Base-by-base conservation (phyloP, 2,888 invertebrate genomes). In the Hanleya hanleyi region DNA sequence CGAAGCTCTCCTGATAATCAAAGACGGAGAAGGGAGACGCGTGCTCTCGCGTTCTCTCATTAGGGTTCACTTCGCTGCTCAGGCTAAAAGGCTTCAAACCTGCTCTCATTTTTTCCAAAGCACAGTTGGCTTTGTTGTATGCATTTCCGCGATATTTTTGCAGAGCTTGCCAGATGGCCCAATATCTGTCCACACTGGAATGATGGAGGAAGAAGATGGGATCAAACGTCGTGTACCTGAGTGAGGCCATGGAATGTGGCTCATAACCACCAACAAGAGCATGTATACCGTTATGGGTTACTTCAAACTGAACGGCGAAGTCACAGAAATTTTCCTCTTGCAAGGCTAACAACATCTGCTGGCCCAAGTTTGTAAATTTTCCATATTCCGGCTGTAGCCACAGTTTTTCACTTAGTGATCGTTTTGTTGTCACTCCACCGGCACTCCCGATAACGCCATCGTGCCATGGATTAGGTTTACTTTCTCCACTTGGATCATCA, bases 211-310 rank as follows among this genome's bases (percentile, higher is more conserved):
- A 78, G 73, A 80, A 80, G 26, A 80, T 70, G 9, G 79, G 80
- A 37, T 80, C 80, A 62, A 69, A 80, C 12, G 80, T 73, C 1
- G 77, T 80, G 68, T 77, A 80, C 12, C 71, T 50, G 18, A 80
- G 73, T 0, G 80, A 75, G 1, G 78, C 73, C 80, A 80, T 80
- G 35, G 78, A 77, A 66, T 74, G 77, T 1, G 37, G 50, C 38
- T 78, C 73, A 41, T 29, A 68, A 18, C 80, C 80, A 7, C 80
- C 80, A 9, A 80, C 77, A 22, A 78, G 61, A 1, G 76, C 78
- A 67, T 80, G 78, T 71, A 80, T 78, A 37, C 67, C 70, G 73
- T 79, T 79, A 70, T 79, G 77, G n/a, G 76, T 74, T 41, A 79
- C 72, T 49, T 77, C 76, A 72, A 73, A 78, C 68, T 80, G 80